phyloP scores from a whole-genome alignment of 1,140 invertebrate genomes.

The Psix sp. region DNA sequence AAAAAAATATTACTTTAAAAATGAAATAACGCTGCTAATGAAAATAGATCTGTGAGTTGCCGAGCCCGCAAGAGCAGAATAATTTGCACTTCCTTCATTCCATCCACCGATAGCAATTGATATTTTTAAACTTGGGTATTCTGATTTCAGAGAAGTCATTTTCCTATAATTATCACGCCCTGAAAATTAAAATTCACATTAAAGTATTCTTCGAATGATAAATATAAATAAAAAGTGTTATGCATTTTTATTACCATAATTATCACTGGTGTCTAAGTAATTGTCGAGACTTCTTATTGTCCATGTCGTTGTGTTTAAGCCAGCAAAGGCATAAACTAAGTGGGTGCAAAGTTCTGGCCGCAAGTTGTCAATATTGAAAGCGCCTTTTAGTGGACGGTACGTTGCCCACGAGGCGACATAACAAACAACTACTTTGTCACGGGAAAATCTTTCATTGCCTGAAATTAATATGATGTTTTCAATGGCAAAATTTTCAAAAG shows the following conservation, averaged over 20 bases:
- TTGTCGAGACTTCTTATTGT: conserved; percentile 84
- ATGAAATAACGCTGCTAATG: conserved; percentile 80
- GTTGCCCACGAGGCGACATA: conserved; percentile 88
- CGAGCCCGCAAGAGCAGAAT: conserved; percentile 84
- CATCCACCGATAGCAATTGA: conserved; percentile 91
- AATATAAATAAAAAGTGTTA: not conserved
- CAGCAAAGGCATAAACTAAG: conserved; percentile 91
- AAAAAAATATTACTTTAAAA: conserved; percentile 78
- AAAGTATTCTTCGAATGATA: not conserved
- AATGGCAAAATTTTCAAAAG: not conserved
- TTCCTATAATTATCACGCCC: conserved; percentile 83
- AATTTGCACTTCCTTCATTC: conserved; percentile 90
- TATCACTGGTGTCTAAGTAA: conserved; percentile 85
- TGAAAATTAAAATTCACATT: conserved; percentile 17
- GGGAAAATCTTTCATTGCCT: conserved; percentile 48
- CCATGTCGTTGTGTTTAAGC: conserved; percentile 81
- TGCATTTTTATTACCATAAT: conserved; percentile 81
- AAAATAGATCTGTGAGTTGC: conserved; percentile 80
- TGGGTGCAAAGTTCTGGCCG: conserved; percentile 90
- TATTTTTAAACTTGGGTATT: conserved; percentile 86
- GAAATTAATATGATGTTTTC: conserved; percentile 2
- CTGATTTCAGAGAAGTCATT: conserved; percentile 81
- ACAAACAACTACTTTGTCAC: conserved; percentile 84
- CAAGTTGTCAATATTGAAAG: conserved; percentile 83
- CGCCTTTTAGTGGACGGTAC: conserved; percentile 82